Base-by-base conservation (phyloP, 2,797 vertebrate species). In the Chaenodraco wilsoni region DNA sequence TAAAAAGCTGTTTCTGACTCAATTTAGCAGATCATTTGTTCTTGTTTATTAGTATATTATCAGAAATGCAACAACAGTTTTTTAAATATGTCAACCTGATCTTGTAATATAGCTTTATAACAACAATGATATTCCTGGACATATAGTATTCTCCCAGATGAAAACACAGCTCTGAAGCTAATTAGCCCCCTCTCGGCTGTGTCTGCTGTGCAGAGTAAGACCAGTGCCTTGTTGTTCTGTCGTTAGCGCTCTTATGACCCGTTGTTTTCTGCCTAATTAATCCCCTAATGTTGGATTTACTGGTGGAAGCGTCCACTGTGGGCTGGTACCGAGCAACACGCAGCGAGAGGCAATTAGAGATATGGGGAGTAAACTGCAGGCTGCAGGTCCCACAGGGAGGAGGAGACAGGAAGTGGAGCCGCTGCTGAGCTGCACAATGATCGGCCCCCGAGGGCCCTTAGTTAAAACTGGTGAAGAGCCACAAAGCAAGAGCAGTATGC, bases 241-340 rank as follows among this genome's bases (percentile, higher is more conserved):
- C 88, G 79, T 93, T 93, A 92, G 90, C 82, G 76, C 87, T 90
- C 90, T 89, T 88, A 91, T 91, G 90, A 94, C 91, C 90, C 90
- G 86, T 92, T 93, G 91, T 93, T 93, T 93, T 93, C 91, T 91
- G 91, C 91, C 87, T 93, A 94, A 94, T 94, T 93, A 94, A 93
- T 93, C 91, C 90, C 91, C 91, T 93, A 91, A 94, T 93, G 92
- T 93, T 91, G 88, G 91, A 91, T 93, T 89, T 92, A 91, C 90
- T 88, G 83, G 79, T 81, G 82, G 89, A 90, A 89, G 85, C 80
- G 81, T 90, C 91, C 88, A 87, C 81, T 88, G 88, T 81, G 82
- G 79, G 71, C 78, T 74, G 45, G 83, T 60, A 76, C 63, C 50
- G 74, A 69, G 67, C 84, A 74, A 83, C 82, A 86, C 74, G 88